Conservation (phyloP, 2,113 vertebrate species). For the Podiceps cristatus region DNA sequence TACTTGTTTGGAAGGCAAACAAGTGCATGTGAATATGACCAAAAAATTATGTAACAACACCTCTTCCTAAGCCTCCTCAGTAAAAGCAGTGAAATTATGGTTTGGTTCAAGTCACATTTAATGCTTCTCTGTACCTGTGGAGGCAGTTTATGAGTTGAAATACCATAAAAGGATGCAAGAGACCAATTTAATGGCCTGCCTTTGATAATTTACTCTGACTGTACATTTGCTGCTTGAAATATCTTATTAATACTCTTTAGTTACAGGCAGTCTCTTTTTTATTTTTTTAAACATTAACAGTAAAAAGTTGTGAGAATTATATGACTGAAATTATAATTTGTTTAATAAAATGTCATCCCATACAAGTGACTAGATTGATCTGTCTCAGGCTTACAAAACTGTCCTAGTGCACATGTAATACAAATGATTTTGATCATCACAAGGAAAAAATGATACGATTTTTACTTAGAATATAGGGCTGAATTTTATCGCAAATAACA, state of each 20-base stretch:
- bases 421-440: not conserved
- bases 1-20: not conserved
- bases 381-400: not conserved
- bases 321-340: not conserved
- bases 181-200: not conserved
- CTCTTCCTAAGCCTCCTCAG: not conserved
- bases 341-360: not conserved
- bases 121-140: not conserved
- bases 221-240: not conserved
- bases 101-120: not conserved
- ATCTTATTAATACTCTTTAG: not conserved
- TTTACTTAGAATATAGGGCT: not conserved
- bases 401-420: not conserved
- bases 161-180: not conserved
- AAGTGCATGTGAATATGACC: not conserved
- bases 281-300: not conserved
- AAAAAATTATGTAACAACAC: not conserved
- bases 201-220: not conserved
- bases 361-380: not conserved
- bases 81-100: not conserved
- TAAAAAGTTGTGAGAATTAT: not conserved
- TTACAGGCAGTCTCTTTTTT: not conserved
- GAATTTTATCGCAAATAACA: not conserved
- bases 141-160: not conserved
- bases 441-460: accelerated